A percentile compares a stretch with the other conserved stretches of the same genome.
phyloP scores from a whole-genome alignment of 2,113 vertebrate species.

The Callipepla squamata region DNA sequence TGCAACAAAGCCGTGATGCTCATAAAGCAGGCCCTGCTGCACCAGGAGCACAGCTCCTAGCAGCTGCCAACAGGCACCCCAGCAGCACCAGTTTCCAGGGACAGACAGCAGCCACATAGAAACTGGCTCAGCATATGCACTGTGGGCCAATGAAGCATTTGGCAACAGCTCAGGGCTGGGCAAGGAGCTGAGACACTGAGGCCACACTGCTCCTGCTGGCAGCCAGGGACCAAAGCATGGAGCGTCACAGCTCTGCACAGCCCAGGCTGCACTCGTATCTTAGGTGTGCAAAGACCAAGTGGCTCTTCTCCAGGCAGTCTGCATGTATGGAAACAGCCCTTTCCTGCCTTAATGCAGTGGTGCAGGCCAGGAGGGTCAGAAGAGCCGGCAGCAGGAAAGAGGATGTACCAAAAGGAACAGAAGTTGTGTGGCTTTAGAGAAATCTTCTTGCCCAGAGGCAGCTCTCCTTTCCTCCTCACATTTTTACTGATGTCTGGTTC shows the following conservation, averaged over 20 bases:
- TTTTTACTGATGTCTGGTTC: neutral
- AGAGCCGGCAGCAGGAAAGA: neutral
- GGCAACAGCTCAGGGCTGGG: neutral
- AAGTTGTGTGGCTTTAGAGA: neutral
- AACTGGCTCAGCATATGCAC: neutral
- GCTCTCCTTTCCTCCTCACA: neutral
- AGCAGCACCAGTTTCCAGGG: neutral
- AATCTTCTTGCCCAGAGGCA: neutral
- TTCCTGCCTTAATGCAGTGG: neutral
- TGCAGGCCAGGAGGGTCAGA: neutral
- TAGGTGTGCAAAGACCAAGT: neutral
- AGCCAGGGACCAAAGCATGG: accelerated
- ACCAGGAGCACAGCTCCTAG: accelerated
- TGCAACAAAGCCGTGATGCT: accelerated
- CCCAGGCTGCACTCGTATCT: neutral
- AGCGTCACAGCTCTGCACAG: neutral
- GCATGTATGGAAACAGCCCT: neutral
- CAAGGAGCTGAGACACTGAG: neutral
- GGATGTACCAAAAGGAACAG: neutral
- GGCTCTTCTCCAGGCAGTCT: neutral
- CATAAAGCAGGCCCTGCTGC: neutral
- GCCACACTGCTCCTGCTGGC: no score
- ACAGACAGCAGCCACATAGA: neutral
- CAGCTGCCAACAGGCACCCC: neutral
- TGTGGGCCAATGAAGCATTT: accelerated